Evolutionary conservation across 37 sponge, comb jelly and placozoan species (phyloP), one percentile per base, ranked within the genome.

Genomic region (Hormiphora californensis): DNA sequence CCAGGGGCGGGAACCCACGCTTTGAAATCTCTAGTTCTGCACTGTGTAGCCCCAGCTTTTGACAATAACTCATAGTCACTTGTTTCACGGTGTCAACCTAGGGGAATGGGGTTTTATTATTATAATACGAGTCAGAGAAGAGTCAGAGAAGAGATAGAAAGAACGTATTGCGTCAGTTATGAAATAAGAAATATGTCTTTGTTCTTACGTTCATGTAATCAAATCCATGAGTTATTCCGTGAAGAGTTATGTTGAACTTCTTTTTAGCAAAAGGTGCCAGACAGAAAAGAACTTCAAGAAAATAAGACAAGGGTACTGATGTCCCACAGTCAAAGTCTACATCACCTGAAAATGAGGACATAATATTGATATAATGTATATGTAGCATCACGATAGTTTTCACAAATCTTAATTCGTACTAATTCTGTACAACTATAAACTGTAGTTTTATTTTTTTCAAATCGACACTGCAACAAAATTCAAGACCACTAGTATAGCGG

Each of bases 221-320:
- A 40, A 69, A 69, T 11, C 92, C 91, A 88, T 94, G 93, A 43
- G 99, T 98, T 41, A 92, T 46, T 0, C 99, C 99, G 32, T 43
- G 88, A 0, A 98, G 89, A 11, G 92, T 94, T 36, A 94, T 88
- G 0, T 54, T 41, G 17, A 98, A 86, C 33, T 94, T 91, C 25
- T 88, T 88, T 87, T 94, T 98, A 19, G 91, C 86, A 87, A 98
- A 98, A 28, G 99, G 95, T 19, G 99, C 99, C 39, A 98, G 85
- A 85, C 90, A 88, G 4, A 94, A 43, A 31, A 98, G 63, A 11
- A 91, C 90, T 63, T 98, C 99, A 0, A 98, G 89, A 73, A 86
- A 94, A 85, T 94, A 98, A 0, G 95, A 94, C 32, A 98, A 91
- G 0, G 90, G 89, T 30, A 92, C 55, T 43, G 91, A 85, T 17